Base-by-base conservation (phyloP, 2,113 vertebrate species). In the Phylloscopus trochiloides region DNA sequence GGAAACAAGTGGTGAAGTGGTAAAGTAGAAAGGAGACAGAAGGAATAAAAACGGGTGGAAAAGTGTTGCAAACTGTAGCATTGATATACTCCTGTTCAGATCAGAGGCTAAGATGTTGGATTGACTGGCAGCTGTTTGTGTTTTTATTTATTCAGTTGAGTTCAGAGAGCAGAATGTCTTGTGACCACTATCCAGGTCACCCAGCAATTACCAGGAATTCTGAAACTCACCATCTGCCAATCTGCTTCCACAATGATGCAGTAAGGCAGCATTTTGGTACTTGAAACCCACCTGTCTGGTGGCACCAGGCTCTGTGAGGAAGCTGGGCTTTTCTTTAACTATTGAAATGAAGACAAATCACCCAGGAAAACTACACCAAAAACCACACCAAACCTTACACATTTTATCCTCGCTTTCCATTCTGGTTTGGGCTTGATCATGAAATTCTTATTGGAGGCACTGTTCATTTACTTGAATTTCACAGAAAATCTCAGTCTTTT, bases 401-500 rank as follows among this genome's bases (percentile, higher is more conserved):
- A 0, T 54, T 85, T 93, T 79, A 62, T 59, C 75, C 25, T 80
- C 9, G 26, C 50, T 79, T 96, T 88, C 72, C 79, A 54, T 50
- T 79, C 59, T 67, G 51, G 13, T 70, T 88, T 71, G 55, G 17
- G 32, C 28, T 90, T 66, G 24, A 82, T 62, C 24, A 82, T 51
- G 7, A 73, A 31, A 90, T 80, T 52, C 25, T 57, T 66, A 43
- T 11, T 76, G 34, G 54, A 59, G 22, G 57, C 86, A 87, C 50
- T 87, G 73, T 40, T 82, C 10, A 32, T 91, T 80, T 88, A 82
- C 71, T 74, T 90, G 38, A 79, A 63, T 59, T 92, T 93, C 59
- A 88, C 47, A 88, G 43, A 82, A 88, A 34, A 79, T 55, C 18
- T 73, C 52, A 47, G 34, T 71, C 22, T 86, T 88, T 81, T 34